Percentiles rank a stretch among this genome's conserved stretches.
phyloP scores from a whole-genome alignment of 2,888 invertebrate genomes.

The Lasioglossum leucozonium region DNA sequence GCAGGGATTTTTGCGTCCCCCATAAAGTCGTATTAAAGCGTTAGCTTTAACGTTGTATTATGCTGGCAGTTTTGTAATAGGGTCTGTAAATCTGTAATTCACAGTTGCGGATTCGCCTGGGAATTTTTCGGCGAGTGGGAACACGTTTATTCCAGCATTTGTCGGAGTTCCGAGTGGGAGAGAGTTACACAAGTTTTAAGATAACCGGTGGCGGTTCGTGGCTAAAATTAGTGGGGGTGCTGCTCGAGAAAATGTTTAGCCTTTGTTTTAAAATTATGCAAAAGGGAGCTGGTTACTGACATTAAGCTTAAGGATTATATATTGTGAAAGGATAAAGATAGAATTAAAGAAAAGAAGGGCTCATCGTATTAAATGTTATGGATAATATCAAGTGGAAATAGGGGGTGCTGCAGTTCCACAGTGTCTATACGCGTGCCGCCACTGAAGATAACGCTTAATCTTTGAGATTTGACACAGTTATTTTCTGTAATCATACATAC shows the following conservation, averaged over 20 bases:
- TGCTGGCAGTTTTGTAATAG: not conserved
- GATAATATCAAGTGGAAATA: too few species aligned
- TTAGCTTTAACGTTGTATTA: not conserved
- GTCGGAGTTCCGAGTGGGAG: not conserved
- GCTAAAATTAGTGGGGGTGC: too few species aligned
- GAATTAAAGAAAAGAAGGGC: too few species aligned
- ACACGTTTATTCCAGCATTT: not conserved
- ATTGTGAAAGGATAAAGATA: too few species aligned
- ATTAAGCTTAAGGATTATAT: too few species aligned
- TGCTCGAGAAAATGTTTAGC: too few species aligned
- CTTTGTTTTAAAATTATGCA: too few species aligned
- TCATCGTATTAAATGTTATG: too few species aligned
- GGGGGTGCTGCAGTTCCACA: too few species aligned
- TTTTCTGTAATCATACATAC: not conserved
- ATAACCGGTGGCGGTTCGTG: too few species aligned
- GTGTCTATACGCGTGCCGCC: too few species aligned
- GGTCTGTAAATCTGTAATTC: not conserved
- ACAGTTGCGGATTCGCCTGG: not conserved
- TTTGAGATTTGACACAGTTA: not conserved
- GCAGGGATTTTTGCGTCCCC: not conserved
- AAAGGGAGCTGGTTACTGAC: too few species aligned
- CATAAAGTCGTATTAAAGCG: not conserved
- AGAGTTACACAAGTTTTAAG: not conserved
- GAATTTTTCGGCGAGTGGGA: not conserved
- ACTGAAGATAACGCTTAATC: not conserved